Evolutionary conservation across 2,113 vertebrate species (phyloP).

Genomic region (Eupsittula cactorum): DNA sequence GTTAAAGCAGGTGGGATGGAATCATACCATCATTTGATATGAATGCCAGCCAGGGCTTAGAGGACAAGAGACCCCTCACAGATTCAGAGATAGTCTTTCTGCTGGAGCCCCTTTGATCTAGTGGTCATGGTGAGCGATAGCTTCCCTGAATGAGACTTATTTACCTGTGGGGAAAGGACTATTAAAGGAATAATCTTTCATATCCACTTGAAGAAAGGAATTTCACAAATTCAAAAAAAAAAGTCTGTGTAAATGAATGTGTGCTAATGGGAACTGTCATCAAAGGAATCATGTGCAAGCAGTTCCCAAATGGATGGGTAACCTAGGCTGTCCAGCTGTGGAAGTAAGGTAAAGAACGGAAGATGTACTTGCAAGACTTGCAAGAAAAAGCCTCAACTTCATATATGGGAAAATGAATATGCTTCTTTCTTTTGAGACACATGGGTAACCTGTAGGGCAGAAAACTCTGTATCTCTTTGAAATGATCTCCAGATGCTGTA

Average conservation of each 20-base stretch:
- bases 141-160: constrained; percentile 22
- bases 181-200: constrained; percentile 48
- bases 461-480: neutral
- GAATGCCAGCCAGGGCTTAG: neutral
- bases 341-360: neutral
- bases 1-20: neutral
- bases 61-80: constrained; percentile 6
- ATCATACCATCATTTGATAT: neutral
- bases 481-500: neutral
- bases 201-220: constrained; percentile 56
- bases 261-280: constrained; percentile 66
- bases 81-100: constrained; percentile 33
- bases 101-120: constrained; percentile 57
- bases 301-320: constrained; percentile 35
- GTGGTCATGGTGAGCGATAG: constrained; percentile 23
- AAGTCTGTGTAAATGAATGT: constrained; percentile 38
- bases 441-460: neutral
- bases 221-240: constrained; percentile 49
- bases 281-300: constrained; percentile 4
- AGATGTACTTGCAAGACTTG: neutral
- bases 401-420: neutral
- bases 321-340: neutral
- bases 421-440: neutral
- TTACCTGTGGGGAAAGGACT: constrained; percentile 13
- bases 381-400: neutral